Evolutionary conservation across 2,888 invertebrate genomes (phyloP).

Genomic region (Ochropacha duplaris): DNA sequence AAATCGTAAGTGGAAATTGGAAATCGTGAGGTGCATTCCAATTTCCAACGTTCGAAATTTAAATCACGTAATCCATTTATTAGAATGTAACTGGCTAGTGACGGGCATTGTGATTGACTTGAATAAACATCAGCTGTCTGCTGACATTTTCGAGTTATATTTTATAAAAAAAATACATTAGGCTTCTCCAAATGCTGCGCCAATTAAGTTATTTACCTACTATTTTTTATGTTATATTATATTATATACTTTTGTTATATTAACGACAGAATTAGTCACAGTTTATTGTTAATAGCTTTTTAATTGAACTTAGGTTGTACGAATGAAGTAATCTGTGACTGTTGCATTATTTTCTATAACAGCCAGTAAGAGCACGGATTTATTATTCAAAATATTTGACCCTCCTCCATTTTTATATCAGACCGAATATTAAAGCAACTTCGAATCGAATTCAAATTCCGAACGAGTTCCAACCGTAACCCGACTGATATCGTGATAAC

Average conservation of each 20-base stretch:
- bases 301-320: neutral
- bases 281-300: neutral
- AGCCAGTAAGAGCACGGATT: neutral
- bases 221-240: neutral
- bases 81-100: neutral
- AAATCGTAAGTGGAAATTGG: neutral
- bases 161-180: too few relatives aligned
- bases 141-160: neutral
- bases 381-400: neutral
- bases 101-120: neutral
- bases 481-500: slow-evolving; percentile 45
- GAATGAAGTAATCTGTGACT: neutral
- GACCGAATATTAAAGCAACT: neutral
- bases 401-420: neutral
- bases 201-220: too few relatives aligned
- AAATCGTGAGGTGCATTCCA: neutral
- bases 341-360: neutral
- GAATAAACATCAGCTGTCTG: neutral
- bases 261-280: neutral
- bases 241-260: neutral
- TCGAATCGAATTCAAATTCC: neutral
- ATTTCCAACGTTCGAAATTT: neutral
- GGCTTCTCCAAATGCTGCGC: too few relatives aligned
- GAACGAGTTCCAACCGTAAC: slow-evolving; percentile 14
- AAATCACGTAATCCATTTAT: slow-evolving; percentile 1